Base-by-base conservation (phyloP, 1,140 invertebrate genomes). In the Condylostylus longicornis region DNA sequence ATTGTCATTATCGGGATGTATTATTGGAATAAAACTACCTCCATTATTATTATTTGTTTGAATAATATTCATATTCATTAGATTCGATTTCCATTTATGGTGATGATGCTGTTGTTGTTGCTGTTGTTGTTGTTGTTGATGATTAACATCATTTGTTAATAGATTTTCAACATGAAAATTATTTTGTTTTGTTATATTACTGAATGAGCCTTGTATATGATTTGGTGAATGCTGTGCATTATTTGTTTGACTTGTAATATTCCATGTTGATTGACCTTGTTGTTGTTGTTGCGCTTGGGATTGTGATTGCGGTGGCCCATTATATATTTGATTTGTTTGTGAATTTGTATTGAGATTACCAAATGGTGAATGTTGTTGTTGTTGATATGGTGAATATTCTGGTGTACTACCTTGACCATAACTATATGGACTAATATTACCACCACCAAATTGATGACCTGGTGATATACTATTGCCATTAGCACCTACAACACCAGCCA, bases 281-380 rank as follows among this genome's bases (percentile, higher is more conserved):
- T 51, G 52, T 4, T 48, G 49, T 3, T 54, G 43, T 1, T 53
- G 51, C 0, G 48, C 44, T 1, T 49, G 50, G 1, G 42, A 46
- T 1, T 48, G 49, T 18, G 31, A 36, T 27, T 38, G 38, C 23
- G 37, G 37, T n/a, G n/a, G n/a, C n/a, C n/a, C n/a, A n/a, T n/a
- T n/a, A n/a, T n/a, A n/a, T n/a, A n/a, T n/a, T n/a, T n/a, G n/a
- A n/a, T n/a, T n/a, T n/a, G n/a, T n/a, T n/a, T n/a, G n/a, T n/a
- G n/a, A n/a, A n/a, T n/a, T n/a, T n/a, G n/a, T n/a, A n/a, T n/a
- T n/a, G n/a, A n/a, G n/a, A n/a, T 3, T 48, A 48, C 0, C 4
- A 13, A 13, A 27, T 27, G 10, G 14, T 27, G 10, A 10, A 27
- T 46, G 44, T 0, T 53, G 49, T 0, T 51, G 15, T 32, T 32